Percentiles rank a stretch among this genome's conserved stretches.
Evolutionary conservation across 2,797 vertebrate genomes (phyloP).

Genomic region (Falco berigora): DNA sequence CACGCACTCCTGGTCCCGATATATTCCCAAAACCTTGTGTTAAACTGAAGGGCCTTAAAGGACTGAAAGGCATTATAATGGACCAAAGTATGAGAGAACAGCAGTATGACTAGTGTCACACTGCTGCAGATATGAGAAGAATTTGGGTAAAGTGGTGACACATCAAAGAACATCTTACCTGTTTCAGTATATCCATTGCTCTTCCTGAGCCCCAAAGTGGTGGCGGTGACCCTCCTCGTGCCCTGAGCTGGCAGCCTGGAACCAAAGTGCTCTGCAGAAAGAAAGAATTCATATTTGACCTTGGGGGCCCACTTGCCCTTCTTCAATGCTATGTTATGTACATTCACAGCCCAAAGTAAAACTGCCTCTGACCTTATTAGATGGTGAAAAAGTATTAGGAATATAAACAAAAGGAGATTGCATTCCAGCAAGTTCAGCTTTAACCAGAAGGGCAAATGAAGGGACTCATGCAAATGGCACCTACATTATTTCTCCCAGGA

Average conservation of each 20-base stretch:
- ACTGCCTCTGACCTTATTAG: background rate
- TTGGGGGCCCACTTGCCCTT: accelerated
- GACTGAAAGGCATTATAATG: background rate
- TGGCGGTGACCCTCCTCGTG: background rate
- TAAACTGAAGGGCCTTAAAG: background rate
- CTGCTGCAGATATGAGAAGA: background rate
- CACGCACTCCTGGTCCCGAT: background rate
- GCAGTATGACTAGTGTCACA: background rate
- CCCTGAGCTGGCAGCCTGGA: background rate
- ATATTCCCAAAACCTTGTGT: background rate
- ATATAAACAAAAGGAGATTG: background rate
- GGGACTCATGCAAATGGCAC: background rate
- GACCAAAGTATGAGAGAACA: background rate
- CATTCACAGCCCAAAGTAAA: background rate
- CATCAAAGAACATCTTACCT: background rate
- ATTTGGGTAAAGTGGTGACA: background rate
- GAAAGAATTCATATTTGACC: background rate
- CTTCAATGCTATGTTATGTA: background rate
- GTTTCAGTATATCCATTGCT: background rate
- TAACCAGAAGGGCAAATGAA: background rate
- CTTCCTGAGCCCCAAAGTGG: background rate
- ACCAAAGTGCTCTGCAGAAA: background rate
- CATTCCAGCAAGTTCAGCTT: background rate
- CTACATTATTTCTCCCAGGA: background rate
- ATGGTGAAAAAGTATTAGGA: background rate